Evolutionary conservation across 2,113 vertebrate genomes (phyloP).

Genomic region (Phocoena sinus): DNA sequence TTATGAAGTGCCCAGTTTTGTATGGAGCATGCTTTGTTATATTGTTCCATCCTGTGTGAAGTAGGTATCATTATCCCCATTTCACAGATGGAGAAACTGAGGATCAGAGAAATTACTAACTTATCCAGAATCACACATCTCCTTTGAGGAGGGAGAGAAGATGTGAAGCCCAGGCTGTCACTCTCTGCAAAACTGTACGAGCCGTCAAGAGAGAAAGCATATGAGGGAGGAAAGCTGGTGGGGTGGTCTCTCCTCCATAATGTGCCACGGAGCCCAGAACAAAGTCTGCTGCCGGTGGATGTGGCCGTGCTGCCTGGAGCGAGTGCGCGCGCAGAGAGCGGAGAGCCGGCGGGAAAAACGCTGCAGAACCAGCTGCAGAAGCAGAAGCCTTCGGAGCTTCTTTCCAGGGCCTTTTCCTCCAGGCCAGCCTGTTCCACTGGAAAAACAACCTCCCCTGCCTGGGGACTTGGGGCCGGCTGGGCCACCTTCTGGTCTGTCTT

Average conservation of each 20-base stretch:
- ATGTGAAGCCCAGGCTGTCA: neutral
- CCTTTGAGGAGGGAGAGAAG: neutral
- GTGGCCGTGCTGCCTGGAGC: neutral
- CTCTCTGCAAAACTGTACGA: neutral
- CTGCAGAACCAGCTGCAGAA: neutral
- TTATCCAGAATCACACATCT: neutral
- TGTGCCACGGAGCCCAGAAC: neutral
- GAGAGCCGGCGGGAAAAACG: neutral
- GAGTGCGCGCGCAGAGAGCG: neutral
- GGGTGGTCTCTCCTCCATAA: no score
- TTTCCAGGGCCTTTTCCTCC: constrained; percentile 21
- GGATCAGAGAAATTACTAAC: neutral
- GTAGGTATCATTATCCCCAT: neutral
- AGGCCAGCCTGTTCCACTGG: constrained; percentile 55
- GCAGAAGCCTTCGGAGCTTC: neutral
- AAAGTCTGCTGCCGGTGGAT: neutral
- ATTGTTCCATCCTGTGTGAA: neutral
- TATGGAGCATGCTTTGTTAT: neutral
- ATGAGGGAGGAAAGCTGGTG: no score
- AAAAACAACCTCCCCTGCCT: constrained; percentile 77
- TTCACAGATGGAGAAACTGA: neutral
- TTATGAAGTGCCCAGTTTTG: neutral
- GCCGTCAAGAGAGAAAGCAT: neutral
- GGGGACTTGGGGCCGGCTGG: constrained; percentile 67
- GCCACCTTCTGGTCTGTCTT: constrained; percentile 74